Percentiles rank a stretch among this genome's conserved stretches.
Conservation (phyloP, 2,797 vertebrate species). For the Lophotriccus pileatus region DNA sequence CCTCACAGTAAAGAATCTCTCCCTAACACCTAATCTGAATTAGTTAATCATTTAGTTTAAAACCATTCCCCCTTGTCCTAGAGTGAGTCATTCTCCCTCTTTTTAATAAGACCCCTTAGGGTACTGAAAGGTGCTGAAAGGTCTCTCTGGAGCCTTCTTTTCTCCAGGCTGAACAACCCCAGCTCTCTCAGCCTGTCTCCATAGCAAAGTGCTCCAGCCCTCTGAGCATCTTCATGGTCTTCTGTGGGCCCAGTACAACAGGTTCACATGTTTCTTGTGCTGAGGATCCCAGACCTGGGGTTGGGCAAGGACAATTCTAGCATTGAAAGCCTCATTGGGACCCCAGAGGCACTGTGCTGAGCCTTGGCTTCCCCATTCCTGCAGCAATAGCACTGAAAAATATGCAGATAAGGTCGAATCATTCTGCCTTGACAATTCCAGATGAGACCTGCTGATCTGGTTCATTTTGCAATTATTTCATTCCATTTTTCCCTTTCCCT, state of each 20-base stretch:
- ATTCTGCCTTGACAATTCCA: not conserved
- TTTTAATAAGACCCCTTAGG: not conserved
- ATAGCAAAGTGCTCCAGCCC: not conserved
- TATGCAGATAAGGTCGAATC: not conserved
- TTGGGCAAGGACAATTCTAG: not conserved
- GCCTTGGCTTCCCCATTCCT: not conserved
- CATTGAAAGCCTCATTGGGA: not conserved
- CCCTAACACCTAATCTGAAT: not conserved
- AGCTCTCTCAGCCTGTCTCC: not conserved
- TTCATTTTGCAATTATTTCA: not conserved
- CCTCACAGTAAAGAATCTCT: not conserved
- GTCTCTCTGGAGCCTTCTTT: not conserved
- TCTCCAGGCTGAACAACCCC: not conserved
- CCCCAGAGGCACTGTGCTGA: fast-evolving
- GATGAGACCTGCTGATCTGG: not conserved
- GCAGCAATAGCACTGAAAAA: not conserved
- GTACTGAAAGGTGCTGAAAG: not conserved
- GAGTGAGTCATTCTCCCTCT: not conserved
- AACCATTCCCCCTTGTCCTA: not conserved
- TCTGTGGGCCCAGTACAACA: too few relatives aligned
- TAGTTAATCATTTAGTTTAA: not conserved
- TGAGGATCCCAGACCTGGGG: not conserved
- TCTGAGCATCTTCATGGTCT: not conserved
- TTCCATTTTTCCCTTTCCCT: not conserved
- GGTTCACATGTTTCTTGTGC: not conserved